Base-by-base conservation (phyloP, 1,140 invertebrate species). In the Solenopsis invicta region DNA sequence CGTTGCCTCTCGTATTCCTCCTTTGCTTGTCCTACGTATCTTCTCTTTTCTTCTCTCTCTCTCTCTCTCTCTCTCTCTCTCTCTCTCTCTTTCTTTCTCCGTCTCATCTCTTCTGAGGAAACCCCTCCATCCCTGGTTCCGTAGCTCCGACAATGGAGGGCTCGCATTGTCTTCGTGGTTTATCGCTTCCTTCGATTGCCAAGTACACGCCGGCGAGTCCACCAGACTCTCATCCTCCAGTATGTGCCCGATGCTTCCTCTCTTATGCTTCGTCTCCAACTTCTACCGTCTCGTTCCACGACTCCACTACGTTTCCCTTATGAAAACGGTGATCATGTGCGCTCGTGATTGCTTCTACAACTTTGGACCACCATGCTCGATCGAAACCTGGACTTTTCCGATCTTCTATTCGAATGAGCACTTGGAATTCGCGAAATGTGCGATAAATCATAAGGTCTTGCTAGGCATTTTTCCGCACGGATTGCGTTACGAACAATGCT, bases 111-210 rank as follows among this genome's bases (percentile, higher is more conserved):
- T 75, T 78, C 48, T 76, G 81, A 91, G 76, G 86, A 91, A 77
- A 74, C 74, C 69, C 66, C 80, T 82, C 87, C 88, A 80, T 78
- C 88, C 86, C 82, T 92, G 92, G 92, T 89, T 90, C 81, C 69
- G 85, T 87, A 87, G 92, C 89, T 89, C 89, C 90, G 89, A 93
- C 92, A 93, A 93, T 92, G 91, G 91, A 91, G 90, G 90, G 77
- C 91, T 90, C 88, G 91, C 92, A 94, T 94, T 93, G 93, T 94
- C 93, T 94, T 94, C 92, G 91, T 93, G 90, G 93, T 94, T 94
- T 94, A 94, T 94, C 92, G 92, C 90, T 93, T 90, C 91, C 91
- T 92, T 92, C 92, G 92, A 93, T 93, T 94, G 93, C 93, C 93
- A 92, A 93, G 92, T 92, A 93, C 92, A 93, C 92, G 91, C 91